phyloP scores from a whole-genome alignment of 2,113 vertebrate species.

The Takifugu flavidus region DNA sequence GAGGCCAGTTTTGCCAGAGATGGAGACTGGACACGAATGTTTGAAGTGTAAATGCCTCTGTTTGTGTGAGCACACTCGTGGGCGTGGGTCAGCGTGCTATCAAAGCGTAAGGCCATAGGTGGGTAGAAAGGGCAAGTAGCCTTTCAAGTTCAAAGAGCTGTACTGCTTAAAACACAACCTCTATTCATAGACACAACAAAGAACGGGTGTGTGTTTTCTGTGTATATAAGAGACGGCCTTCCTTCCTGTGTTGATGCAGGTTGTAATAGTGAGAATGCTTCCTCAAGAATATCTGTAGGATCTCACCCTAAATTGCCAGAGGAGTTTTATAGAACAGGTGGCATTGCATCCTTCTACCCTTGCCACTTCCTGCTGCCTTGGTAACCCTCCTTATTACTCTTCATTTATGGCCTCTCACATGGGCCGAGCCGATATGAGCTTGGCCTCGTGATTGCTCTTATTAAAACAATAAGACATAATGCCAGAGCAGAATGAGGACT shows the following conservation, averaged over 20 bases:
- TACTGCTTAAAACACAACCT: slow-evolving; percentile 44
- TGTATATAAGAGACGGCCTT: neutral
- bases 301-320: no score
- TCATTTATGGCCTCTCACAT: slow-evolving; percentile 29
- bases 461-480: slow-evolving; percentile 43
- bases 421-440: slow-evolving; percentile 29
- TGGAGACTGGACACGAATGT: slow-evolving; percentile 39
- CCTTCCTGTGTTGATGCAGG: no score
- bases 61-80: neutral
- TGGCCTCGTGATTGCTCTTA: slow-evolving; percentile 49
- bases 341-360: slow-evolving; percentile 10
- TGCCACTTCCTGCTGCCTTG: slow-evolving; percentile 24
- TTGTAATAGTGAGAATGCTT: no score
- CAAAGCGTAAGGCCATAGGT: slow-evolving; percentile 63
- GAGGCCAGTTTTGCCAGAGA: slow-evolving; percentile 34
- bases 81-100: slow-evolving; percentile 41
- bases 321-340: no score
- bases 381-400: slow-evolving; percentile 39
- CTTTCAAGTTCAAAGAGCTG: slow-evolving; percentile 73
- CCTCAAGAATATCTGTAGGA: no score
- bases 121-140: slow-evolving; percentile 58
- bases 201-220: slow-evolving; percentile 4
- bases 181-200: slow-evolving; percentile 54
- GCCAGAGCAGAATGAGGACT: slow-evolving; percentile 21
- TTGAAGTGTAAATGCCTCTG: slow-evolving; percentile 60